phyloP scores from a whole-genome alignment of 2,113 vertebrate species.

The Piprites chloris region DNA sequence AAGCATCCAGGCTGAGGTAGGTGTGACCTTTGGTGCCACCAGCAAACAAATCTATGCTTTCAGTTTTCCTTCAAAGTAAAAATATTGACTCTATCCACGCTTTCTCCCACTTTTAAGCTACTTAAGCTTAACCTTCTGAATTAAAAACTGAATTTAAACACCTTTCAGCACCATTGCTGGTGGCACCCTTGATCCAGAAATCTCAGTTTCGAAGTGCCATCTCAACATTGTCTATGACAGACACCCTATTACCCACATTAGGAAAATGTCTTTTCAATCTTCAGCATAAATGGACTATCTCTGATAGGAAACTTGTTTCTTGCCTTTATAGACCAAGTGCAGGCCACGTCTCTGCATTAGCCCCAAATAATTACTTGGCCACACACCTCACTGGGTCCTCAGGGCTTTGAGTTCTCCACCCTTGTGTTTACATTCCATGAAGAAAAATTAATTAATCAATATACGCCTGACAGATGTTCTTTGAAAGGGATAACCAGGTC shows the following conservation, averaged over 20 bases:
- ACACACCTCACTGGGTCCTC: not conserved
- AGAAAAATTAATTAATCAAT: conserved; percentile 30
- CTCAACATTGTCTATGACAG: not conserved
- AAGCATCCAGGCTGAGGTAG: not conserved
- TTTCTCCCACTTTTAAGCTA: not conserved
- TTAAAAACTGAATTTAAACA: not conserved
- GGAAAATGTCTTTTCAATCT: not conserved
- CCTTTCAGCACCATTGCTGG: not conserved
- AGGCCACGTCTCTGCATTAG: not conserved
- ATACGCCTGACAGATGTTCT: not conserved
- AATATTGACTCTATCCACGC: not conserved
- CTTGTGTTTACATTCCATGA: not conserved
- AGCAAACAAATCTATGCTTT: not conserved
- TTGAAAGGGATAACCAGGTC: not conserved
- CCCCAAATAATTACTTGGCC: not conserved
- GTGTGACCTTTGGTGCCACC: not conserved
- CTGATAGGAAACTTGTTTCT: not conserved
- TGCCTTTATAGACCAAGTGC: not conserved
- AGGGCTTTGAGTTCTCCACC: conserved; percentile 1
- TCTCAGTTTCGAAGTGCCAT: not conserved
- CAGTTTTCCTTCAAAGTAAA: not conserved
- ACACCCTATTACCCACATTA: not conserved
- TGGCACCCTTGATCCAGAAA: not conserved
- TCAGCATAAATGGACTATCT: not conserved
- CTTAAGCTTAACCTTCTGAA: not conserved